Base-by-base conservation (phyloP, 2,888 invertebrate species). In the Dilophus febrilis region DNA sequence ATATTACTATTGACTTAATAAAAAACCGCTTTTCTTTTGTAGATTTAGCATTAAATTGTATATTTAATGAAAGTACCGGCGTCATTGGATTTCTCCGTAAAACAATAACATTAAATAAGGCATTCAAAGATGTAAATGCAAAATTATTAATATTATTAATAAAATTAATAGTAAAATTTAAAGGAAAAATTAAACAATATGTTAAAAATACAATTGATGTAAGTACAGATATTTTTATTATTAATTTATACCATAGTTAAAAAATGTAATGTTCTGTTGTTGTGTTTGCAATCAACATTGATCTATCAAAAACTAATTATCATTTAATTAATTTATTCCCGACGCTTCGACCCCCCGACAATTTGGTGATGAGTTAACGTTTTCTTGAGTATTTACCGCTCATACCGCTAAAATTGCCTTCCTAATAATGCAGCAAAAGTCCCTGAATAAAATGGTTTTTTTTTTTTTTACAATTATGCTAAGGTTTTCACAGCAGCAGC, bases 81-180 rank as follows among this genome's bases (percentile, higher is more conserved):
- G 47, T 51, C 2, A 30, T 51, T 10, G 40, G 40, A 18, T 50
- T 49, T 38, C 31, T 52, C 1, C 43, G 43, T 11, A 43, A 41
- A 33, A 43, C 46, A 14, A 31, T 51, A 2, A 42, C 41, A 13
- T 40, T 43, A 5, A 37, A 43, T 8, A 51, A 49, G 30, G 30
- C 42, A 1, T 53, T 51, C 22, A 46, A 46, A 37, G 47, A 48
- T 13, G 42, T 46, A n/a, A 50, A 51, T 37, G 45, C 42, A 12
- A 46, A 45, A n/a, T 45, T 50, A 29, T 49, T 53, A 19, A 43
- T 43, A 18, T 35, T 53, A n/a, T 50, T 51, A 42, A 40, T 41
- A 26, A 47, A 47, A 33, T 31, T 53, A 11, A 36, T 53, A 6
- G 35, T 46, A 35, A 38, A 48, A 12, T 42, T 47, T 38, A 35